phyloP scores from a whole-genome alignment of 2,888 invertebrate species.

The Ypsolopha sequella region DNA sequence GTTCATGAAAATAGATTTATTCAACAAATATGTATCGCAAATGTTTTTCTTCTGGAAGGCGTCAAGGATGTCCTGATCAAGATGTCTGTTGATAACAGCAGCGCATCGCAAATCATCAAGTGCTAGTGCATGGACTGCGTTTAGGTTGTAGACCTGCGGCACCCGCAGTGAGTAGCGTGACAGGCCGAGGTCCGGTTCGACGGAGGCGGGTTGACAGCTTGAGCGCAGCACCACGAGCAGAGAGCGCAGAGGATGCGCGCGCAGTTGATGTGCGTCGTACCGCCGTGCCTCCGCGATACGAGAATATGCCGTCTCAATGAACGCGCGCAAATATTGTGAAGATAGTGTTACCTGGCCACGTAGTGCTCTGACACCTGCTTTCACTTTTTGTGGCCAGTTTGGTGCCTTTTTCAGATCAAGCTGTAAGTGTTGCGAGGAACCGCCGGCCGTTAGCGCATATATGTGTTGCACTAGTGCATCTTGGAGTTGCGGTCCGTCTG shows the following conservation, averaged over 20 bases:
- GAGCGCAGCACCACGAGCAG: slow-evolving; percentile 8
- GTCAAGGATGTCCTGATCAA: slow-evolving; percentile 5
- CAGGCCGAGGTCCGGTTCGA: slow-evolving; percentile 1
- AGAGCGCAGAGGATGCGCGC: slow-evolving; percentile 3
- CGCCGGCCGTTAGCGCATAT: slow-evolving; percentile 1
- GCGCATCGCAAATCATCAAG: slow-evolving; percentile 7
- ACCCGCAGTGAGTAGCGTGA: slow-evolving; percentile 2
- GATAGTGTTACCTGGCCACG: slow-evolving; percentile 3
- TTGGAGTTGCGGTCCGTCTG: neutral
- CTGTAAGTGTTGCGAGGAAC: neutral
- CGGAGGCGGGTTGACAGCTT: neutral
- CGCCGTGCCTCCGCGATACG: slow-evolving; percentile 4
- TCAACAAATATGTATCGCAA: slow-evolving; percentile 7
- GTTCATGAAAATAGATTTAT: neutral
- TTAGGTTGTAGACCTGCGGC: slow-evolving; percentile 7
- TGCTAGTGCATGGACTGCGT: slow-evolving; percentile 2
- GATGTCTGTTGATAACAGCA: slow-evolving; percentile 8
- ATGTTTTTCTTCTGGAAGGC: slow-evolving; percentile 7
- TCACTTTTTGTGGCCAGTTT: slow-evolving; percentile 3
- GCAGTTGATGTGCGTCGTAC: slow-evolving; percentile 1
- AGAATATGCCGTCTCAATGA: slow-evolving; percentile 7
- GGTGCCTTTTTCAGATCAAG: slow-evolving; percentile 1
- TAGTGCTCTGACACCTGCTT: slow-evolving; percentile 1
- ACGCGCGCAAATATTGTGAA: slow-evolving; percentile 6
- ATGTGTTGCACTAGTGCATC: slow-evolving; percentile 3